These are phyloP conservation scores for Perodicticus potto DNA, from an alignment of 2,797 vertebrate species.

Conservation along the genomic window DNA sequence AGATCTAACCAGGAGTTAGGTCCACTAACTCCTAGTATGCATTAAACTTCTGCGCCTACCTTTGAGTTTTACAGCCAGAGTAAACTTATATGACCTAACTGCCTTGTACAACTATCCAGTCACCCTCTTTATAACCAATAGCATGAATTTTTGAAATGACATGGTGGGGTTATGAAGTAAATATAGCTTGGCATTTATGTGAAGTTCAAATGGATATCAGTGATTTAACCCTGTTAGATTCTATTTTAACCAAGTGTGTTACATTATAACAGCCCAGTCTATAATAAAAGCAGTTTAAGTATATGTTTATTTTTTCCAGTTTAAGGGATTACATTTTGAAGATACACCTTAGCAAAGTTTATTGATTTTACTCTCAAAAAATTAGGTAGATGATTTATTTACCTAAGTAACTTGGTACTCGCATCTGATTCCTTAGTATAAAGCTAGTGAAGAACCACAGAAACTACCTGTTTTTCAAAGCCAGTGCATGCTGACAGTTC, in stretches of 20 bases:
- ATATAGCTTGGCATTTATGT: slow-evolving; percentile 37
- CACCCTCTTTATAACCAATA: not conserved
- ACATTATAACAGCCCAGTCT: not conserved
- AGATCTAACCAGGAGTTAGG: not conserved
- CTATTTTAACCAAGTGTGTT: not conserved
- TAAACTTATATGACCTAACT: not conserved
- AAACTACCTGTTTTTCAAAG: slow-evolving; percentile 10
- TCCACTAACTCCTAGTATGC: not conserved
- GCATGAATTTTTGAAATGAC: slow-evolving; percentile 34
- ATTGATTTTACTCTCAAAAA: slow-evolving; percentile 23
- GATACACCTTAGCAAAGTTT: not conserved
- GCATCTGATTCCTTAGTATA: not conserved
- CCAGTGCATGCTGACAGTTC: not conserved
- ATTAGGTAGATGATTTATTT: slow-evolving; percentile 9
- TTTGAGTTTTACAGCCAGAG: slow-evolving; percentile 10
- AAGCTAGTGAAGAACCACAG: slow-evolving; percentile 26
- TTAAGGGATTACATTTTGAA: slow-evolving; percentile 47
- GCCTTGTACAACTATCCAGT: not conserved
- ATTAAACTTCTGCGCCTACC: not conserved
- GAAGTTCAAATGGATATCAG: not conserved
- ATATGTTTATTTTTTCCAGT: not conserved
- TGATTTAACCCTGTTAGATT: slow-evolving; percentile 12
- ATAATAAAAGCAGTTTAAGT: slow-evolving; percentile 12
- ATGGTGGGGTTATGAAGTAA: not conserved
- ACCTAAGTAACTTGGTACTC: not conserved